Percentiles rank a stretch among this genome's conserved stretches.
Evolutionary conservation across 1,140 invertebrate species (phyloP).

Genomic region (Lasioglossum baleicum): DNA sequence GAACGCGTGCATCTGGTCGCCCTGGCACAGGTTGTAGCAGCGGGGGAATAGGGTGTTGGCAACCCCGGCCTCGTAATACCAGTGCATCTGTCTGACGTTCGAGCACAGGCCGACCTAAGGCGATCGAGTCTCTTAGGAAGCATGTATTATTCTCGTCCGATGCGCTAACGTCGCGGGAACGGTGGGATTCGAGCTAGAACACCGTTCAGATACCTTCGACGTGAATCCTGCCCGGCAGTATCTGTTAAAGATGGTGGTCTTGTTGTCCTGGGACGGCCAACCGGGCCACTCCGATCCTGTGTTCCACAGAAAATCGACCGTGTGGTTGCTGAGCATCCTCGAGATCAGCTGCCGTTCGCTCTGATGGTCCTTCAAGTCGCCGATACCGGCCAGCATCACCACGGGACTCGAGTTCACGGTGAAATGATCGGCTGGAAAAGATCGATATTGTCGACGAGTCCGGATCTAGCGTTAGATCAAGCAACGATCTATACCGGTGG

Average conservation of each 20-base stretch:
- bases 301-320: conserved; percentile 93
- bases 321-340: conserved; percentile 80
- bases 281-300: conserved; percentile 90
- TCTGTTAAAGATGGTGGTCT: conserved; percentile 86
- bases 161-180: not conserved
- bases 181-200: not conserved
- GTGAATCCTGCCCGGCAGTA: conserved; percentile 92
- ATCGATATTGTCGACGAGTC: not conserved
- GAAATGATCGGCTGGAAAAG: conserved; percentile 62
- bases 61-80: conserved; percentile 91
- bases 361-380: conserved; percentile 69
- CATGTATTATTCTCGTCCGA: conserved; percentile 21
- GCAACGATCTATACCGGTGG: conserved; percentile 38
- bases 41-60: conserved; percentile 91
- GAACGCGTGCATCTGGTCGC: conserved; percentile 93
- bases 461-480: not conserved
- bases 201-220: conserved; percentile 85
- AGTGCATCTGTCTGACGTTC: conserved; percentile 91
- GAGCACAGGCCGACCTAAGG: conserved; percentile 86
- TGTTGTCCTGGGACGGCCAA: conserved; percentile 83
- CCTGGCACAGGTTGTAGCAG: conserved; percentile 91
- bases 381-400: conserved; percentile 70
- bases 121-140: conserved; percentile 53
- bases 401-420: conserved; percentile 71
- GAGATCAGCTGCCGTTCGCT: conserved; percentile 74